phyloP scores from a whole-genome alignment of 2,113 vertebrate genomes.

The Atrichornis clamosus region DNA sequence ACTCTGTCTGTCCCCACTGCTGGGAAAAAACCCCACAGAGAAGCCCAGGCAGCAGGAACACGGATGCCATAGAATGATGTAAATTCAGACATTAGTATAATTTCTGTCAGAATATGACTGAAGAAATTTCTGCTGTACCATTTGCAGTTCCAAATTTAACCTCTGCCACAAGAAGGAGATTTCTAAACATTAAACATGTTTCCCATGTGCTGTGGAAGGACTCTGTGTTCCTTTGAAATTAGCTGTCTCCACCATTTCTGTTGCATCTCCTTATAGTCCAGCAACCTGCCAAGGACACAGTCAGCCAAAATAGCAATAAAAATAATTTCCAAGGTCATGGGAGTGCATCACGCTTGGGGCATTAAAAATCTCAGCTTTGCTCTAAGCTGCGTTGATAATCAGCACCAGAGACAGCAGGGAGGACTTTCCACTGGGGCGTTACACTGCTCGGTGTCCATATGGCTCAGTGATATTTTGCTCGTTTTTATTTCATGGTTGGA shows the following conservation, averaged over 20 bases:
- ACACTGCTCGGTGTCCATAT: neutral
- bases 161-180: neutral
- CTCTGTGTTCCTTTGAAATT: neutral
- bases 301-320: neutral
- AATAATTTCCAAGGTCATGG: neutral
- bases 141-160: neutral
- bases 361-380: neutral
- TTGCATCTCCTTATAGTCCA: neutral
- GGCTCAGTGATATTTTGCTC: neutral
- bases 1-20: neutral
- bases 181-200: neutral
- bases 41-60: neutral
- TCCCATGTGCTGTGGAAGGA: neutral
- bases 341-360: neutral
- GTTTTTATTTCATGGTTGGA: neutral
- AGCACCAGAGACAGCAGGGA: neutral
- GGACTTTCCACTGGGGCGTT: neutral
- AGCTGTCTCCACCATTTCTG: neutral
- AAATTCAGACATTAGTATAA: neutral
- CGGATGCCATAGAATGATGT: fast-evolving
- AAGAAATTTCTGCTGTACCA: neutral
- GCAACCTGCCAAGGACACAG: neutral
- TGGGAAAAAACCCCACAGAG: fast-evolving
- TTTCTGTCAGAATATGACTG: neutral
- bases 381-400: neutral